Percentiles rank a stretch among this genome's conserved stretches.
These are phyloP conservation scores for Bugulina stolonifera DNA, from an alignment of 2,888 invertebrate species.

Conservation along the genomic window DNA sequence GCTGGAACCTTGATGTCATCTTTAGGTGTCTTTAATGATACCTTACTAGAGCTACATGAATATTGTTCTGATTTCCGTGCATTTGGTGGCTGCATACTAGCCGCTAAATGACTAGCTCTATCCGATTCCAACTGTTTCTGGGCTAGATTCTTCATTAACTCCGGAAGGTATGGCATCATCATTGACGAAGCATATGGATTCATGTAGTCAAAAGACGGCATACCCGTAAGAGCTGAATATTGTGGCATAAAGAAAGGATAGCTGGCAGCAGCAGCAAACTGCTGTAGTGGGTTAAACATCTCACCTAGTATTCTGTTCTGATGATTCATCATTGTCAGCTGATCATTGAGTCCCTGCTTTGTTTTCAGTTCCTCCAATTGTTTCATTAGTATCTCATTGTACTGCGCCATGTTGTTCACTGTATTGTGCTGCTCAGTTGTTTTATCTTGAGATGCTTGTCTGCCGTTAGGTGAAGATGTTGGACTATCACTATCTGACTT, in stretches of 20 bases:
- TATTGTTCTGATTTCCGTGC: background rate
- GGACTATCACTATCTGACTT: conserved; percentile 12
- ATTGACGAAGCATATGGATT: conserved; percentile 18
- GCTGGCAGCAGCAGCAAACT: background rate
- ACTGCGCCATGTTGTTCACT: background rate
- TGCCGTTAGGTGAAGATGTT: conserved; percentile 2
- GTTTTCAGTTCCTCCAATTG: conserved; percentile 10
- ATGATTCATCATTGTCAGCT: background rate
- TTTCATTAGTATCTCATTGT: background rate
- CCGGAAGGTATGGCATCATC: conserved; percentile 45
- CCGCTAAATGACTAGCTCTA: conserved; percentile 28
- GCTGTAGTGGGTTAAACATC: background rate
- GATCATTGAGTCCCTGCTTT: conserved; percentile 9
- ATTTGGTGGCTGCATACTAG: background rate
- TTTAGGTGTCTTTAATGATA: background rate
- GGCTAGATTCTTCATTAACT: conserved; percentile 49
- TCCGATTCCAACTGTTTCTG: conserved; percentile 50
- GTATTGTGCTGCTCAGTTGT: background rate
- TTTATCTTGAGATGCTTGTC: conserved; percentile 1
- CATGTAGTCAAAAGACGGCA: conserved; percentile 23
- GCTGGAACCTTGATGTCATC: conserved; percentile 22
- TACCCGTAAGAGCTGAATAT: background rate
- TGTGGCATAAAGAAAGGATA: conserved; percentile 26
- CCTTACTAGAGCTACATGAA: background rate
- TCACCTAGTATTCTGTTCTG: conserved; percentile 23